Evolutionary conservation across 2,888 invertebrate species (phyloP), one percentile per base, ranked within the genome.

Genomic region (Scrobipalpa atriplicella): DNA sequence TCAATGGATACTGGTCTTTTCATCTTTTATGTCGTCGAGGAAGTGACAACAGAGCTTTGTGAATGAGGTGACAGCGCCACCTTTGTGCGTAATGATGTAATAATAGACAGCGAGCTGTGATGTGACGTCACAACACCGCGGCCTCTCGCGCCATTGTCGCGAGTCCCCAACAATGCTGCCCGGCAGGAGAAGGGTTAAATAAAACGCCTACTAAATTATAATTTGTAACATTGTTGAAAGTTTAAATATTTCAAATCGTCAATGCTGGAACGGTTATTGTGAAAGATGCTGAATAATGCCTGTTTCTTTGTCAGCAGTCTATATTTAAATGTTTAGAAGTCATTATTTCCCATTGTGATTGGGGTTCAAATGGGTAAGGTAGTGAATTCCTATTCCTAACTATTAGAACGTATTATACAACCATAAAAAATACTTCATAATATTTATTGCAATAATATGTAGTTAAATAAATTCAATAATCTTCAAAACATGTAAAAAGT

Each of bases 91-190:
- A 29, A 16, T 58, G n/a, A n/a, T n/a, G 56, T 51, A 47, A 68
- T 47, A 66, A 67, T 70, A 74, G 74, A 75, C 74, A 75, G 54
- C 62, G 56, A 56, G n/a, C n/a, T 6, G 43, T 43, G 43, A 3
- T 5, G 58, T 67, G 66, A 61, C 82, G 84, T 85, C 84, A 84
- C 81, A 84, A 85, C 81, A 84, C 29, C 21, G 18, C 18, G 7
- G 19, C 13, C 1, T 13, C 41, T 41, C 16, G 51, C 13, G 16
- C 11, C 18, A 58, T 38, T 29, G 38, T 58, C 29, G 38, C n/a
- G 6, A 38, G n/a, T 36, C 10, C 10, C 8, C 29, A 8, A 38
- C 38, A 29, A 29, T 18, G 43, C 19, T 0, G 19, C 13, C 43
- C 36, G 52, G 51, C 8, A 36, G n/a, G 41, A 11, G 36, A 51